Evolutionary conservation across 2,888 invertebrate genomes (phyloP).

Genomic region (Eristalis pertinax): DNA sequence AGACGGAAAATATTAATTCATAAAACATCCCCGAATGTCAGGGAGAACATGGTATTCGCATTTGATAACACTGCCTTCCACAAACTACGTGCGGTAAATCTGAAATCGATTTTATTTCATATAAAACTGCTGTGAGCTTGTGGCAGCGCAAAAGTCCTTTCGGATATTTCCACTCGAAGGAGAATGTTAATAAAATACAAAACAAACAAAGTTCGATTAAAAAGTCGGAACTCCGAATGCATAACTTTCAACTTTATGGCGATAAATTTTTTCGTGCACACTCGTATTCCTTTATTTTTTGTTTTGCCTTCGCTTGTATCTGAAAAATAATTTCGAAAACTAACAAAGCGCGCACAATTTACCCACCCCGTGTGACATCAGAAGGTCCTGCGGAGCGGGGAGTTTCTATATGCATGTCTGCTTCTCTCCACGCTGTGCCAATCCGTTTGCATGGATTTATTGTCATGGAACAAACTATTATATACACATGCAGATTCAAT

Average conservation of each 20-base stretch:
- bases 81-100: conserved; percentile 13
- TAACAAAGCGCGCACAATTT: conserved; percentile 28
- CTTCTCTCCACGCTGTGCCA: conserved; percentile 1
- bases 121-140: background rate
- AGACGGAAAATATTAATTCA: conserved; percentile 1
- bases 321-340: conserved; percentile 38
- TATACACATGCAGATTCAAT: conserved; percentile 5
- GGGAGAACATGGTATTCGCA: background rate
- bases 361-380: conserved; percentile 4
- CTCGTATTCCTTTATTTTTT: background rate
- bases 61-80: background rate
- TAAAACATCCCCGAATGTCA: background rate
- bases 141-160: conserved; percentile 1
- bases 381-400: conserved; percentile 7
- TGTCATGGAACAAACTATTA: background rate
- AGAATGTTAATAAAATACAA: background rate
- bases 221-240: conserved; percentile 39
- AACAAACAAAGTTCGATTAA: conserved; percentile 29
- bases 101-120: conserved; percentile 40
- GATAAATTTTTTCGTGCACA: conserved; percentile 24
- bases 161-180: background rate
- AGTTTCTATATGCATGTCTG: conserved; percentile 11
- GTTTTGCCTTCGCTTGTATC: background rate
- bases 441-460: conserved; percentile 17
- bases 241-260: conserved; percentile 49